Conservation (phyloP, 2,113 vertebrate species). For the Dunckerocampus dactyliophorus region DNA sequence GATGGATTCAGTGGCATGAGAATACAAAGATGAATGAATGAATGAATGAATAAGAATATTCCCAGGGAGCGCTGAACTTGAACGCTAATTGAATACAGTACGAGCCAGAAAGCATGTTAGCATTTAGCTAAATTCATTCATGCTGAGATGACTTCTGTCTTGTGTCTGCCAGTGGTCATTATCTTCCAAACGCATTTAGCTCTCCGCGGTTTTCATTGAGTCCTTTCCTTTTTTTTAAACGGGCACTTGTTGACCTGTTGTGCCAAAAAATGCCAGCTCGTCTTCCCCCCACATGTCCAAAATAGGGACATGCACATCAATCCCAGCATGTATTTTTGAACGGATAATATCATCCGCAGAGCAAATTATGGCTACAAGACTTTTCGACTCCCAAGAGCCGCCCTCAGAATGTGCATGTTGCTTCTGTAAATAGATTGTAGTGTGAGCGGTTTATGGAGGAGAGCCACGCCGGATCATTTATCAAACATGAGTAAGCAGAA, state of each 20-base stretch:
- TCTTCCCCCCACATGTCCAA: conserved; percentile 10
- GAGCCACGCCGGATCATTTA: conserved; percentile 36
- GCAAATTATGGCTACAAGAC: conserved; percentile 15
- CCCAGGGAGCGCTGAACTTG: too few relatives aligned
- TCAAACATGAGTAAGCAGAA: conserved; percentile 8
- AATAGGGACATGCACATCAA: conserved; percentile 4
- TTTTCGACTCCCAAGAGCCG: conserved; percentile 31
- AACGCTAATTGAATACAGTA: too few relatives aligned
- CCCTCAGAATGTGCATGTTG: conserved; percentile 35
- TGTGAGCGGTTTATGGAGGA: conserved; percentile 30
- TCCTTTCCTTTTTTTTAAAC: too few relatives aligned
- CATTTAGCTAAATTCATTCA: not conserved
- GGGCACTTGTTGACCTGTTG: not conserved
- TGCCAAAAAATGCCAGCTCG: not conserved
- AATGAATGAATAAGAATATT: too few relatives aligned
- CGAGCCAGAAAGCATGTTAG: not conserved
- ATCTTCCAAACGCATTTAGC: not conserved
- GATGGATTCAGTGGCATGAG: too few relatives aligned
- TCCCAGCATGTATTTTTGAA: conserved; percentile 32
- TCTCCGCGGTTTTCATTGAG: too few relatives aligned
- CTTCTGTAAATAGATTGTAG: conserved; percentile 42
- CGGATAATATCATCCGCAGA: conserved; percentile 28
- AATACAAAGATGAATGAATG: too few relatives aligned
- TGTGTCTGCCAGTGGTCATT: not conserved
- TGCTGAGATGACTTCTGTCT: not conserved